Evolutionary conservation across 2,113 vertebrate genomes (phyloP), one percentile per base, ranked within the genome.

Genomic region (Hirundichthys speculiger): DNA sequence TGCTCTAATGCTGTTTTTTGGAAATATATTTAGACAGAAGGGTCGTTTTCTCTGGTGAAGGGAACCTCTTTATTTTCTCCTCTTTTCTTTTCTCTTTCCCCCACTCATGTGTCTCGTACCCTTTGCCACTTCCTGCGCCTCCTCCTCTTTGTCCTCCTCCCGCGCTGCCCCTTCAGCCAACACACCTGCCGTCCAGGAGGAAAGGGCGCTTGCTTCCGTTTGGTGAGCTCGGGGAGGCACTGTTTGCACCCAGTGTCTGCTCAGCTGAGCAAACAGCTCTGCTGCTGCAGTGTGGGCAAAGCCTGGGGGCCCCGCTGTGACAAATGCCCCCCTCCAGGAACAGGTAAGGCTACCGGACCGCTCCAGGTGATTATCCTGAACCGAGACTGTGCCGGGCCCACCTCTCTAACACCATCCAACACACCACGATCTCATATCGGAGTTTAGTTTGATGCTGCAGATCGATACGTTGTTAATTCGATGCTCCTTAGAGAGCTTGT

Each of bases 261-360:
- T 20, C 95, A 97, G 82, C 95, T 99, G 91, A 98, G 94, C 92
- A 97, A 94, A 90, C 96, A 98, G 93, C 94, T 99, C 73, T 99
- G 98, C 92, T 99, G 98, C 92, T 99, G 98, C 93, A 98, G 96
- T 60, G 98, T 99, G 92, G 98, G 98, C 88, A 98, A 99, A 86
- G 98, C 97, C 84, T 99, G 98, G 98, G 98, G 98, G 56, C 95
- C 96, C 0, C 91, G 89, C 69, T 99, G 98, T 88, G 97, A 99
- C 90, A 96, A 93, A 90, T 99, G 98, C 85, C 98, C 98, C 0
- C 87, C 92, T 70, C 96, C 93, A 69, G 97, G 97, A 90, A 98
- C 97, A 98, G 96, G 97, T 99, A 94, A 97, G 95, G 88, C 75
- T 39, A n/a, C 21, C 57, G n/a, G 48, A 57, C 70, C 81, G 53